phyloP scores from a whole-genome alignment of 2,797 vertebrate species.

The Spinus pinus region DNA sequence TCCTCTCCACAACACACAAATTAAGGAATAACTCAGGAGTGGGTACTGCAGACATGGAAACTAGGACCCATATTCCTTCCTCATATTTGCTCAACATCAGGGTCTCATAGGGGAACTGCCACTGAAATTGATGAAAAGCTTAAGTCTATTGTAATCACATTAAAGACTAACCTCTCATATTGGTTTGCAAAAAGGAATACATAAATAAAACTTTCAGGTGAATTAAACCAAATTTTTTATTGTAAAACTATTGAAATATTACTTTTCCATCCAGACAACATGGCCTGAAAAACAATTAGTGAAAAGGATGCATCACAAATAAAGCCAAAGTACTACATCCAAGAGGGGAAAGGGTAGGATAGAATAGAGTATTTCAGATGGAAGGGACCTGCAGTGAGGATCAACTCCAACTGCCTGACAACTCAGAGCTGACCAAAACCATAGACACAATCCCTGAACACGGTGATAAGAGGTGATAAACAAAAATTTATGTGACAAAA shows the following conservation, averaged over 20 bases:
- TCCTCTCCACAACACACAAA: not conserved
- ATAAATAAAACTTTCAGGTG: not conserved
- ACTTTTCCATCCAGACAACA: not conserved
- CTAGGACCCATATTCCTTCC: not conserved
- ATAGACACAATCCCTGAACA: not conserved
- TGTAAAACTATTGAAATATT: not conserved
- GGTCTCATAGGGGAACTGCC: not conserved
- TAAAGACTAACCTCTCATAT: not conserved
- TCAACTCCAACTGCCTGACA: not conserved
- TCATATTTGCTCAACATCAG: not conserved
- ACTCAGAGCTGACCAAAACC: not conserved
- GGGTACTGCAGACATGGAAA: not conserved
- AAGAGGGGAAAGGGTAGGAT: not conserved
- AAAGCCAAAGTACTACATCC: not conserved
- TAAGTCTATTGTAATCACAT: not conserved
- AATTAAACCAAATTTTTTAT: not conserved
- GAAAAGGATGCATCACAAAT: not conserved
- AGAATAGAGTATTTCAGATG: not conserved
- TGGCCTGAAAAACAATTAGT: not conserved
- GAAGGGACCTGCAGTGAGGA: not conserved
- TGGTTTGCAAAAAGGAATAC: not conserved
- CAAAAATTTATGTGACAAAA: not conserved
- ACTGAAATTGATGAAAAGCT: not conserved
- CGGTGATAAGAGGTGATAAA: not conserved
- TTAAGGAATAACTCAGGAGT: not conserved